Evolutionary conservation across 1,140 invertebrate species (phyloP).

Genomic region (Dendroctonus valens): DNA sequence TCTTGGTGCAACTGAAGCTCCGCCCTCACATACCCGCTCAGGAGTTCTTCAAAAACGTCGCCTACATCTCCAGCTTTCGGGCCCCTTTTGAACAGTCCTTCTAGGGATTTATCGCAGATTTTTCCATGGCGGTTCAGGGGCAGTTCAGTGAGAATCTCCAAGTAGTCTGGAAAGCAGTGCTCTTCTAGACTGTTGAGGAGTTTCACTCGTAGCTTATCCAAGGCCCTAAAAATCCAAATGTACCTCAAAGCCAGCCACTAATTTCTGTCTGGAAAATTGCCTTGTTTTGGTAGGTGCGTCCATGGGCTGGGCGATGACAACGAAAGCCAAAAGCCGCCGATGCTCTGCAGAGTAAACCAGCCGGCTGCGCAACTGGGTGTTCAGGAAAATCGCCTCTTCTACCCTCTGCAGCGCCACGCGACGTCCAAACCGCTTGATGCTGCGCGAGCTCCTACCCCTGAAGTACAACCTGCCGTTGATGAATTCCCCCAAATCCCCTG

Average conservation of each 20-base stretch:
- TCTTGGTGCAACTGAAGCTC: too few species aligned
- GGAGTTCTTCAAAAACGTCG: too few species aligned
- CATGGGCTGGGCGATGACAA: conserved; percentile 44
- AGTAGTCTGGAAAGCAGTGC: conserved; percentile 54
- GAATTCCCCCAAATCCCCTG: conserved; percentile 66
- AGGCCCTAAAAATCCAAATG: conserved; percentile 36
- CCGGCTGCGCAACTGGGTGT: conserved; percentile 53
- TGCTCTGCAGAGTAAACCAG: conserved; percentile 55
- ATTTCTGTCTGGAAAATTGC: too few species aligned
- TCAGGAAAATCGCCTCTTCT: conserved; percentile 55
- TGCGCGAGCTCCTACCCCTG: conserved; percentile 62
- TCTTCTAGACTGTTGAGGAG: conserved; percentile 41
- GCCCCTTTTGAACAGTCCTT: background rate
- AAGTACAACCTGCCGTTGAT: conserved; percentile 59
- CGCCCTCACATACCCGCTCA: too few species aligned
- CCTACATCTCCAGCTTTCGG: background rate
- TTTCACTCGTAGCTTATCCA: conserved; percentile 51
- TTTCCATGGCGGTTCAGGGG: conserved; percentile 64
- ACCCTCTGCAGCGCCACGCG: conserved; percentile 63
- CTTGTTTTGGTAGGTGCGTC: too few species aligned
- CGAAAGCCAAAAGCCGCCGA: conserved; percentile 56
- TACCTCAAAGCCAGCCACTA: too few species aligned
- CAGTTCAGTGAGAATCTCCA: conserved; percentile 54
- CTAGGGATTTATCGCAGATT: conserved; percentile 50
- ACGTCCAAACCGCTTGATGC: conserved; percentile 73